These are phyloP conservation scores for Melikaiella ostensackeni DNA, from an alignment of 2,888 invertebrate species.

Conservation along the genomic window DNA sequence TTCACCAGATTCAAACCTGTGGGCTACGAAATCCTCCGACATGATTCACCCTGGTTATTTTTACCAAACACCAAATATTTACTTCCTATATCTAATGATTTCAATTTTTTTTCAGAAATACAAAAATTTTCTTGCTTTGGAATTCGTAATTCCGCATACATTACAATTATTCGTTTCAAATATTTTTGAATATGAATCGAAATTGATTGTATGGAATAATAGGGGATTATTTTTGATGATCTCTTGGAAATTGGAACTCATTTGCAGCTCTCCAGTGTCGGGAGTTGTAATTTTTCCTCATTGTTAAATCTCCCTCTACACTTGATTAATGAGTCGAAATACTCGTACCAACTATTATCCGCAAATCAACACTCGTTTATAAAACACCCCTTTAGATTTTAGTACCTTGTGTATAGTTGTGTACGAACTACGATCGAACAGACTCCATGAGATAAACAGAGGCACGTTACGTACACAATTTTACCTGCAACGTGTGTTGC, in stretches of 20 bases:
- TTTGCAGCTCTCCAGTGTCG: background rate
- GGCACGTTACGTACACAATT: background rate
- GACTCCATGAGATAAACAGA: background rate
- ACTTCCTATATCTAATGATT: background rate
- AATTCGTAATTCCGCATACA: background rate
- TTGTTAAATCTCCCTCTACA: slow-evolving; percentile 12
- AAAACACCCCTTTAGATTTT: slow-evolving; percentile 27
- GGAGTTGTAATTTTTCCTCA: slow-evolving; percentile 24
- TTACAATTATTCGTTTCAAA: background rate
- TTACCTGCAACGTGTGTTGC: slow-evolving; percentile 11
- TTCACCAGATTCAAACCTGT: background rate
- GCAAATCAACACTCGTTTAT: slow-evolving; percentile 20
- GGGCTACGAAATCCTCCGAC: background rate
- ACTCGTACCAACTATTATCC: slow-evolving; percentile 22
- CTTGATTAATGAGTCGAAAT: slow-evolving; percentile 23
- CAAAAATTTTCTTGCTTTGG: background rate
- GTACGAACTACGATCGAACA: background rate
- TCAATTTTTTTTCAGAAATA: background rate
- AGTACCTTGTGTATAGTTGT: background rate
- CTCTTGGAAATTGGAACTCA: background rate
- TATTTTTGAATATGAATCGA: background rate
- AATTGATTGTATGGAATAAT: slow-evolving; percentile 1
- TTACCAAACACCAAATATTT: slow-evolving; percentile 24
- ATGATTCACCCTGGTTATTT: slow-evolving; percentile 26
- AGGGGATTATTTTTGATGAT: slow-evolving; percentile 5